Conservation (phyloP, 2,797 vertebrate species). For the Myiothlypis chrysogaster region DNA sequence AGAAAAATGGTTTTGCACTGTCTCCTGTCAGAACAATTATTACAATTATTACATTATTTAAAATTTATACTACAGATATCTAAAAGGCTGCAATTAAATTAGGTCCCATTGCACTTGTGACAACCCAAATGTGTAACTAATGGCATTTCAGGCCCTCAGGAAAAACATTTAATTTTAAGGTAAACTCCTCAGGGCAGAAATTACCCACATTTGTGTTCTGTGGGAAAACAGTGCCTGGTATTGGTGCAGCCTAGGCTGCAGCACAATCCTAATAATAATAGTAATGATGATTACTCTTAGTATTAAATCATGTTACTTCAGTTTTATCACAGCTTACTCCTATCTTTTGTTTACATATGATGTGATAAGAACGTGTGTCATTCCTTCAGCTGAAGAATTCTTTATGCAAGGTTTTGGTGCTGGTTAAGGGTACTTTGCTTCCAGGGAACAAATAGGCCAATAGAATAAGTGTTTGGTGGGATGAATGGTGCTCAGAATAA, state of each 20-base stretch:
- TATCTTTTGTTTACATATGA: neutral
- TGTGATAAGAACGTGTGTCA: neutral
- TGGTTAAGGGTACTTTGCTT: neutral
- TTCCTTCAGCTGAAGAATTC: neutral
- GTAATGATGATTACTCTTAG: neutral
- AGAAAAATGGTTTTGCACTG: neutral
- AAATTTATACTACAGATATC: neutral
- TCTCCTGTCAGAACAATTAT: neutral
- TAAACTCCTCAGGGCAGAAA: neutral
- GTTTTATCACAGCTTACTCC: neutral
- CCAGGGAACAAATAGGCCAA: neutral
- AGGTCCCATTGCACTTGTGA: neutral
- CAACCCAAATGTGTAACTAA: neutral
- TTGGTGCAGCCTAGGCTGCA: neutral
- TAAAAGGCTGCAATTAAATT: slow-evolving; percentile 4
- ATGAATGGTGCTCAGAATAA: neutral
- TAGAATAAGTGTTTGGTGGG: neutral
- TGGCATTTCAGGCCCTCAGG: neutral
- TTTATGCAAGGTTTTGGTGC: neutral
- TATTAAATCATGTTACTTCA: neutral
- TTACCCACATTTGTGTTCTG: neutral
- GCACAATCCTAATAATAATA: neutral
- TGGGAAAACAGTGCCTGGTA: neutral
- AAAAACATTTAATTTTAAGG: neutral
- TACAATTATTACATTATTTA: slow-evolving; percentile 10